A percentile compares a stretch with the other conserved stretches of the same genome.
These are phyloP conservation scores for Entomobrya proxima DNA, from an alignment of 2,888 invertebrate species.

Conservation along the genomic window DNA sequence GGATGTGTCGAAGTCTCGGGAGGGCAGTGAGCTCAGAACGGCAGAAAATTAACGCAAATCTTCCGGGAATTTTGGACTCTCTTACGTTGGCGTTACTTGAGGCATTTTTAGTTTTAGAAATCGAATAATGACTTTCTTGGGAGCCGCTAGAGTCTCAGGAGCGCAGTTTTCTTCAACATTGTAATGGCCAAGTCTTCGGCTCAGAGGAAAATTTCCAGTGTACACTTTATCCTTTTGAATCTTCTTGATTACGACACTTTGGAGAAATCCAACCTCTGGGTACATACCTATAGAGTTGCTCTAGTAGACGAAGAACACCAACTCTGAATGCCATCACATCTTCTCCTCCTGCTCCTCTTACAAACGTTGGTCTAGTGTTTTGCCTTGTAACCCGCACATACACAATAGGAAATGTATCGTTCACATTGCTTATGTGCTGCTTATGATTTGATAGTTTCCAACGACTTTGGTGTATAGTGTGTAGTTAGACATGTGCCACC, in stretches of 20 bases:
- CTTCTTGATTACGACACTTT: constrained; percentile 76
- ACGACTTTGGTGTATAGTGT: constrained; percentile 49
- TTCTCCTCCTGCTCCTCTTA: constrained; percentile 11
- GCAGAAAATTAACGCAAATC: constrained; percentile 85
- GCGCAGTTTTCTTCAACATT: constrained; percentile 76
- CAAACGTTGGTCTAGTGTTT: no score
- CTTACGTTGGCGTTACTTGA: constrained; percentile 75
- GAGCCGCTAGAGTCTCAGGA: constrained; percentile 74
- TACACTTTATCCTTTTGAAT: constrained; percentile 75
- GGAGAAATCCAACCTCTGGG: constrained; percentile 74
- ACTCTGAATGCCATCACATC: constrained; percentile 13
- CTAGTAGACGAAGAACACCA: background rate
- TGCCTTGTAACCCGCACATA: constrained; percentile 2
- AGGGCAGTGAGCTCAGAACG: constrained; percentile 86
- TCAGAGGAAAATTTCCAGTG: constrained; percentile 75
- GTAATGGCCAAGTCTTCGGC: constrained; percentile 75
- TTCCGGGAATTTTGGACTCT: constrained; percentile 75
- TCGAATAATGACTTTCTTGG: constrained; percentile 76
- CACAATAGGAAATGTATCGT: background rate
- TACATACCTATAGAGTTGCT: constrained; percentile 49
- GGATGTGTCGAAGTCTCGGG: constrained; percentile 79
- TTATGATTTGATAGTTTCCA: constrained; percentile 67
- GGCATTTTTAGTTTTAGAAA: constrained; percentile 76
- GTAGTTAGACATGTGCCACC: constrained; percentile 37
- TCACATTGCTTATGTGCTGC: constrained; percentile 34